Conservation (phyloP, 2,113 vertebrate genomes). For the Cyprinodon variegatus region DNA sequence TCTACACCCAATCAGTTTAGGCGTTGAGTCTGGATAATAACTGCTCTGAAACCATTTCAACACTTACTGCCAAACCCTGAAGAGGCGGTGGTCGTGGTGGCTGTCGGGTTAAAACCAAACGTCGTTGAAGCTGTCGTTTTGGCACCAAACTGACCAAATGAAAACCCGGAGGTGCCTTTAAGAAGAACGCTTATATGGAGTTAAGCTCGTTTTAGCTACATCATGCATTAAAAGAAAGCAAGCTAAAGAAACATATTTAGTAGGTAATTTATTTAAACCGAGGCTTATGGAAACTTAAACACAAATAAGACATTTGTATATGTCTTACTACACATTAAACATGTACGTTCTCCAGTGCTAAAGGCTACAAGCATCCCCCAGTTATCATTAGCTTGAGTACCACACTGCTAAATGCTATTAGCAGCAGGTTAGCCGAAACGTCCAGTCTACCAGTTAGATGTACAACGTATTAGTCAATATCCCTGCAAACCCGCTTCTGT, state of each 20-base stretch:
- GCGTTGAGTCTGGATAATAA: background rate
- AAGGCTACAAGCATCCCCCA: background rate
- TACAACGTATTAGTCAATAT: too few species aligned
- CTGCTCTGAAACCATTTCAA: background rate
- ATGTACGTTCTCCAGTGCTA: background rate
- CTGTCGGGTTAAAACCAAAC: slow-evolving; percentile 79
- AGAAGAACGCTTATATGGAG: slow-evolving; percentile 40
- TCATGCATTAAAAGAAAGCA: background rate
- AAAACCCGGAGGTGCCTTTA: slow-evolving; percentile 79
- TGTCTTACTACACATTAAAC: background rate
- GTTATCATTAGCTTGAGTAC: background rate
- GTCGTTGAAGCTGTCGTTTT: slow-evolving; percentile 79
- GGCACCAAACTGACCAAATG: slow-evolving; percentile 82
- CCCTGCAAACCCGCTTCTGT: fast-evolving
- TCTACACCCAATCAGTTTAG: background rate
- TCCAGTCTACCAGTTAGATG: background rate
- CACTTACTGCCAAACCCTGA: slow-evolving; percentile 84
- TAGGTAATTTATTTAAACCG: background rate
- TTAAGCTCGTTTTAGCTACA: too few species aligned
- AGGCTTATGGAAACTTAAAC: background rate
- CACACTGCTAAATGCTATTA: background rate
- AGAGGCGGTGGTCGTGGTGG: slow-evolving; percentile 74
- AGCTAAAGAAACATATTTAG: background rate
- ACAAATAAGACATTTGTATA: background rate
- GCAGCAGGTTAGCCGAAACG: background rate